phyloP scores from a whole-genome alignment of 2,113 vertebrate species.

The Prunella fulvescens region DNA sequence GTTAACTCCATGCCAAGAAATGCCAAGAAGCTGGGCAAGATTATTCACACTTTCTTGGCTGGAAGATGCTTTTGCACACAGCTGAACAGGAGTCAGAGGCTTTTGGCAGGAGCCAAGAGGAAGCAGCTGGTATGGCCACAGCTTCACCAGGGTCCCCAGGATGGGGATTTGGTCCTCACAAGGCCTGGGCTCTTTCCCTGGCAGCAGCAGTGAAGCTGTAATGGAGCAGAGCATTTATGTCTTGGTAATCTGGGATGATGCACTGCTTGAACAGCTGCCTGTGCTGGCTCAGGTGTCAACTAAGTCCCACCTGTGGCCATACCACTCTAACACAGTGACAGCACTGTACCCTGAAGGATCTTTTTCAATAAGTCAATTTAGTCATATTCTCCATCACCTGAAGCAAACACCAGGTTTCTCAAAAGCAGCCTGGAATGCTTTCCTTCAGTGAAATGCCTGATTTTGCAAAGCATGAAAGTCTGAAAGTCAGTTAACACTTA shows the following conservation, averaged over 20 bases:
- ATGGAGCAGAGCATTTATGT: not conserved
- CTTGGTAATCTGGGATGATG: not conserved
- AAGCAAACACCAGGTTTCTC: not conserved
- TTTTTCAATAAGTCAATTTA: not conserved
- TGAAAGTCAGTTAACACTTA: not conserved
- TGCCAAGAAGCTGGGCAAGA: not conserved
- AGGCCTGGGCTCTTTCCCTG: not conserved
- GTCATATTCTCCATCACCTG: not conserved
- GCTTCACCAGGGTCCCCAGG: not conserved
- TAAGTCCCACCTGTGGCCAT: not conserved
- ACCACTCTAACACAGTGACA: not conserved
- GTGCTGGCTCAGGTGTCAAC: not conserved
- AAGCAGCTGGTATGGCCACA: not conserved
- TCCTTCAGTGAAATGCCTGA: not conserved
- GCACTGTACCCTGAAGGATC: not conserved
- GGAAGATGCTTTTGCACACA: not conserved
- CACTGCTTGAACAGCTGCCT: not conserved
- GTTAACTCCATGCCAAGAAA: not conserved
- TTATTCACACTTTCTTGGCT: not conserved
- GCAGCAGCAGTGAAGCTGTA: not conserved
- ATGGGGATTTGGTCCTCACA: not conserved
- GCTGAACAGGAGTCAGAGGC: rapidly evolving
- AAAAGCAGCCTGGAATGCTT: not conserved
- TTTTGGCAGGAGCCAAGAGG: not conserved
- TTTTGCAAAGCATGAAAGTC: not conserved